Evolutionary conservation across 2,797 vertebrate species (phyloP).

Genomic region (Chloroceryle amazona): DNA sequence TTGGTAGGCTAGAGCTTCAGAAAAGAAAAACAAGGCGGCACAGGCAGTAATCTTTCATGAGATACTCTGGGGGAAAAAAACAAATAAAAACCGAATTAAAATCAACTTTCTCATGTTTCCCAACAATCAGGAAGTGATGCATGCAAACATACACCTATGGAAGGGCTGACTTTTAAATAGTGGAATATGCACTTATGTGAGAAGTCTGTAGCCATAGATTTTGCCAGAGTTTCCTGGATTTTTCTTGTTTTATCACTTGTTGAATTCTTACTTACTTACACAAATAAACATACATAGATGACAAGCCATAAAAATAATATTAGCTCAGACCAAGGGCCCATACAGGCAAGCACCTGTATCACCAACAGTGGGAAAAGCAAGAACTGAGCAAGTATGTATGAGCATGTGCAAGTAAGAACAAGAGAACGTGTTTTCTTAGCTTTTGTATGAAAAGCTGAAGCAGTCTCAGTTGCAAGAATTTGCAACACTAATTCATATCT

Average conservation of each 20-base stretch:
- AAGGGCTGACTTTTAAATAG: not conserved
- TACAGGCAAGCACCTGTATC: not conserved
- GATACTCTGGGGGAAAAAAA: not conserved
- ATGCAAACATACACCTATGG: not conserved
- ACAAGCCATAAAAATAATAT: not conserved
- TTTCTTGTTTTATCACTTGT: not conserved
- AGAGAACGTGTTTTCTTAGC: not conserved
- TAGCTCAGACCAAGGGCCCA: not conserved
- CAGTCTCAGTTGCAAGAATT: conserved; percentile 17
- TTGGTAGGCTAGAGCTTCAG: not conserved
- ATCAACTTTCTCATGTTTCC: not conserved
- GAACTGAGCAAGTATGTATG: not conserved
- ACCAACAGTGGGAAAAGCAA: not conserved
- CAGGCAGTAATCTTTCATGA: not conserved
- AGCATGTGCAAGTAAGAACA: not conserved
- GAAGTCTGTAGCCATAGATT: not conserved
- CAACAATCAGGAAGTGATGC: too few relatives aligned
- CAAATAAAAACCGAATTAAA: not conserved
- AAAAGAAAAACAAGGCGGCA: not conserved
- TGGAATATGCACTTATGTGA: not conserved
- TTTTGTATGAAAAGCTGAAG: conserved; percentile 16
- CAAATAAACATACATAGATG: not conserved
- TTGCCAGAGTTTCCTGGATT: not conserved
- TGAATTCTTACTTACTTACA: not conserved
- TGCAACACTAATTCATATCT: conserved; percentile 26